Evolutionary conservation across 2,888 invertebrate species (phyloP).

Genomic region (Nudaria mundana): DNA sequence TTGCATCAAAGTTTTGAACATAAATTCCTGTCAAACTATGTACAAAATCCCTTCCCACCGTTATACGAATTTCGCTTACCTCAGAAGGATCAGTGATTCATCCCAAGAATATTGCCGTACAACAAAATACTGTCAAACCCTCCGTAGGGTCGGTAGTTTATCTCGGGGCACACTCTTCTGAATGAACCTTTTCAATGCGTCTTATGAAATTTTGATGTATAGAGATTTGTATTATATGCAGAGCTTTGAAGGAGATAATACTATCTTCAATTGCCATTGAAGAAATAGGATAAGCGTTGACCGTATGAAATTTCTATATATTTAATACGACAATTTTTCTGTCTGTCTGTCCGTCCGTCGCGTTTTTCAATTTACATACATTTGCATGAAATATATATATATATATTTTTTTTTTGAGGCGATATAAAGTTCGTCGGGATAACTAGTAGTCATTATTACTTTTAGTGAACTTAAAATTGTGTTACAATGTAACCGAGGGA

Average conservation of each 20-base stretch:
- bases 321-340: too few species aligned
- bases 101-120: conserved; percentile 5
- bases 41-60: conserved; percentile 3
- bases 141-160: conserved; percentile 15
- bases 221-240: conserved; percentile 30
- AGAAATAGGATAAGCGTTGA: conserved; percentile 57
- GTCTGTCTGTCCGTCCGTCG: too few species aligned
- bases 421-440: too few species aligned
- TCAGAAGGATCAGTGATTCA: conserved; percentile 13
- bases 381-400: too few species aligned
- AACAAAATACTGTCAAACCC: conserved; percentile 10
- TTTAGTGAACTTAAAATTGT: too few species aligned
- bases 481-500: too few species aligned
- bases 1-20: neutral
- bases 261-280: conserved; percentile 41
- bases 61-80: conserved; percentile 9
- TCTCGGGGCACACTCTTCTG: conserved; percentile 21
- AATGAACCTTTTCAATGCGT: conserved; percentile 18
- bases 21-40: conserved; percentile 4
- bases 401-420: too few species aligned
- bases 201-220: conserved; percentile 27
- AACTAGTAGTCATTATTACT: too few species aligned
- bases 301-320: too few species aligned
- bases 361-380: too few species aligned
- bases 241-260: conserved; percentile 31